Evolutionary conservation across 2,113 vertebrate species (phyloP).

Genomic region (Sander vitreus): DNA sequence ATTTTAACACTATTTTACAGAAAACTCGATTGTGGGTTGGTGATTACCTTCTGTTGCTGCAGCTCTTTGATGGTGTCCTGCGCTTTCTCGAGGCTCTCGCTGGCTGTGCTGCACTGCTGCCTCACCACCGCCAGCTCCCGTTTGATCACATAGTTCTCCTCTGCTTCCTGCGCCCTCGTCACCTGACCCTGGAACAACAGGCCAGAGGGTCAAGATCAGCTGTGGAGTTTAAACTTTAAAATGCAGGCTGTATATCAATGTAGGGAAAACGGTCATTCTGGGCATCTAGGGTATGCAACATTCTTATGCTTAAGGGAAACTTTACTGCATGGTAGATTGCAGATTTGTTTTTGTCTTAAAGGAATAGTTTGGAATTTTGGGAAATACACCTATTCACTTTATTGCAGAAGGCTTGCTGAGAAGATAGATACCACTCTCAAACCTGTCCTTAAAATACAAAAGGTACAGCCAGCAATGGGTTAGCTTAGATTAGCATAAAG

Average conservation of each 20-base stretch:
- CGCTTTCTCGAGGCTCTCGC: constrained; percentile 90
- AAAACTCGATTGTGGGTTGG: too few species aligned
- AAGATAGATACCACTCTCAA: neutral
- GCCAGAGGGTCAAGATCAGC: constrained; percentile 8
- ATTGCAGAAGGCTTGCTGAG: neutral
- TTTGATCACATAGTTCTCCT: constrained; percentile 97
- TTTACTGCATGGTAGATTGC: too few species aligned
- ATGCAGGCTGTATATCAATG: neutral
- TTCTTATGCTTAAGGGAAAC: neutral
- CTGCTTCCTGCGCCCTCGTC: constrained; percentile 93
- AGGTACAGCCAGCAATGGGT: too few species aligned
- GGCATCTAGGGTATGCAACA: neutral
- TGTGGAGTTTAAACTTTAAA: neutral
- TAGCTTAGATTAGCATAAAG: neutral
- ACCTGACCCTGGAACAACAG: constrained; percentile 90
- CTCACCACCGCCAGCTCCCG: constrained; percentile 92
- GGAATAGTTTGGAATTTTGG: neutral
- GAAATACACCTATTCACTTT: neutral
- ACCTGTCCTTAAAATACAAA: too few species aligned
- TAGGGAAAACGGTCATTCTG: neutral
- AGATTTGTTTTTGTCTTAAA: neutral
- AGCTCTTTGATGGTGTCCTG: constrained; percentile 91
- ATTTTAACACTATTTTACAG: too few species aligned
- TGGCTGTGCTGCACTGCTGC: constrained; percentile 89
- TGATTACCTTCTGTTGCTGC: constrained; percentile 89